Percentiles rank a stretch among this genome's conserved stretches.
Evolutionary conservation across 1,140 invertebrate species (phyloP).

Genomic region (Hylaeus anthracinus): DNA sequence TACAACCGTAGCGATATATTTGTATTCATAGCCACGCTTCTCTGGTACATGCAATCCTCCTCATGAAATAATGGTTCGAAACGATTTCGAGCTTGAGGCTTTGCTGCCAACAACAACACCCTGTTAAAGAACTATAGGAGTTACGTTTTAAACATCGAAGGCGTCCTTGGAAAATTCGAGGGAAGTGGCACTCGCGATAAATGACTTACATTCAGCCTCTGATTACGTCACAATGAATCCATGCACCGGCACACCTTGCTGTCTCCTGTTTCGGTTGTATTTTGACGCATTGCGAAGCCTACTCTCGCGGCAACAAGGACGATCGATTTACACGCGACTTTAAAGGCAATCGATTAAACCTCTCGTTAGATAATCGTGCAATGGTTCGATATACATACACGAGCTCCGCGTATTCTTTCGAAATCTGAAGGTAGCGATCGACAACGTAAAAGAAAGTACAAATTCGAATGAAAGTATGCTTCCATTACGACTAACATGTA

Average conservation of each 20-base stretch:
- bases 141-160: too few relatives aligned
- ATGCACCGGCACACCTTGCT: conserved; percentile 24
- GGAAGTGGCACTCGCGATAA: too few relatives aligned
- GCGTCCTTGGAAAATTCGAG: neutral
- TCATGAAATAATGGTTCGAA: conserved; percentile 60
- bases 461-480: too few relatives aligned
- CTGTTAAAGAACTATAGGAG: neutral
- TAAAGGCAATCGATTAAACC: neutral
- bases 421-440: too few relatives aligned
- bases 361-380: neutral
- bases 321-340: conserved; percentile 18
- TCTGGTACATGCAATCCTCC: conserved; percentile 54
- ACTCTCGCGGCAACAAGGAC: conserved; percentile 15
- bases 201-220: too few relatives aligned
- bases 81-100: conserved; percentile 17
- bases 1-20: conserved; percentile 50
- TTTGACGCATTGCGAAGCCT: conserved; percentile 20
- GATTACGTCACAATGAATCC: conserved; percentile 51
- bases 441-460: too few relatives aligned
- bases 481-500: too few relatives aligned
- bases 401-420: too few relatives aligned
- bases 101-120: conserved; percentile 15
- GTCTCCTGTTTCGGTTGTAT: conserved; percentile 34
- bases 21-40: conserved; percentile 45
- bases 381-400: neutral